phyloP scores from a whole-genome alignment of 2,113 vertebrate species.

The Pholis gunnellus region DNA sequence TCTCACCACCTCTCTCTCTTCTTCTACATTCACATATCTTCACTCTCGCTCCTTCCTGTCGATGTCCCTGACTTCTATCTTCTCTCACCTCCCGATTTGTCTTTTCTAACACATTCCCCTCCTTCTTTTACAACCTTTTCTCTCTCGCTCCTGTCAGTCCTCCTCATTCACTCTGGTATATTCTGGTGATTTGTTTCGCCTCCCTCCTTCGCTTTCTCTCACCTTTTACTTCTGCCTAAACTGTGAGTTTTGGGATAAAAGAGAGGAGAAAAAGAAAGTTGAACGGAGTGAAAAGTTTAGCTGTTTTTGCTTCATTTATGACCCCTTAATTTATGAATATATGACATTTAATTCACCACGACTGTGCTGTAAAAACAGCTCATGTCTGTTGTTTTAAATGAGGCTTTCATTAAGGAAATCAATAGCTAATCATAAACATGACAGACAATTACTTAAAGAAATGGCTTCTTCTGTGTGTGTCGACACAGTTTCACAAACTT shows the following conservation, averaged over 20 bases:
- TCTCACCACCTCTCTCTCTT: slow-evolving; percentile 19
- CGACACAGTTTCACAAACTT: slow-evolving; percentile 4
- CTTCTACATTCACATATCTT: slow-evolving; percentile 16
- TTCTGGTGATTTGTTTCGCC: background rate
- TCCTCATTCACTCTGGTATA: background rate
- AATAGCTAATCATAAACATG: slow-evolving; percentile 41
- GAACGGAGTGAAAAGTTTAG: background rate
- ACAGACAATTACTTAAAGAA: slow-evolving; percentile 29
- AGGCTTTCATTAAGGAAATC: slow-evolving; percentile 37
- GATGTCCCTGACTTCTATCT: slow-evolving; percentile 14
- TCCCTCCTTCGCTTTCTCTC: slow-evolving; percentile 10
- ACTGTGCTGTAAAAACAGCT: slow-evolving; percentile 5
- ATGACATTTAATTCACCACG: slow-evolving; percentile 15
- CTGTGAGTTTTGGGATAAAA: background rate
- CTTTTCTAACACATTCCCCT: slow-evolving; percentile 15
- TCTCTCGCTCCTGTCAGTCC: slow-evolving; percentile 3
- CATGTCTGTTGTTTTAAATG: slow-evolving; percentile 13
- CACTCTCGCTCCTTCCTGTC: background rate
- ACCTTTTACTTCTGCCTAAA: background rate
- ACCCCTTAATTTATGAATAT: slow-evolving; percentile 13
- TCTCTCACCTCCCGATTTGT: slow-evolving; percentile 30
- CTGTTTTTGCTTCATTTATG: background rate
- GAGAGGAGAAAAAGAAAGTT: background rate
- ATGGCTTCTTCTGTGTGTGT: background rate
- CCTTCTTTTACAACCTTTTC: slow-evolving; percentile 2